Base-by-base conservation (phyloP, 1,140 invertebrate species). In the Myzus persicae region DNA sequence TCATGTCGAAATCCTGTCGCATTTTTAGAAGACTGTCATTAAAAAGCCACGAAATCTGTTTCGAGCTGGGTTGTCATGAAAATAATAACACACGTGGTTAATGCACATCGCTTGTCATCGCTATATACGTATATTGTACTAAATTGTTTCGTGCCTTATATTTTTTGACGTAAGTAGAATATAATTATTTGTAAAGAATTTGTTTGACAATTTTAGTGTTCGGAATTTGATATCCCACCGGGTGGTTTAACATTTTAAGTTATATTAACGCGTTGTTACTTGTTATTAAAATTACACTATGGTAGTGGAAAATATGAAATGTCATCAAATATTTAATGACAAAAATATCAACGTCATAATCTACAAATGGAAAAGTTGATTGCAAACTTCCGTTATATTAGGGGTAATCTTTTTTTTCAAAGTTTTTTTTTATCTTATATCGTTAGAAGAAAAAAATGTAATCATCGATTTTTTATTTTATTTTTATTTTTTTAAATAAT, bases 51-150 rank as follows among this genome's bases (percentile, higher is more conserved):
- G 36, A 54, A 54, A 54, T 54, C 46, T 51, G 44, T n/a, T n/a
- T n/a, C n/a, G 59, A 76, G 59, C 59, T 76, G n/a, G 59, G n/a
- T 76, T 76, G 59, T 76, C 59, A 76, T n/a, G 59, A 76, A 76
- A 76, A 76, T 76, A 76, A 76, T 76, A 76, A 76, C 59, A 76
- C 59, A 76, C 31, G 8, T n/a, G 59, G 59, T 18, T 76, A n/a
- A 76, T n/a, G 31, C 31, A 76, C 59, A 76, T 6, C 59, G 59
- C 59, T 76, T 76, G n/a, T n/a, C 31, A 76, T 76, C 31, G 6
- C 31, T n/a, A 2, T n/a, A n/a, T 18, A 67, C n/a, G n/a, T 67
- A n/a, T 67, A 11, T 11, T 38, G 38, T 40, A 18, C 20, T 76
- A 81, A 26, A 42, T 40, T 40, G 11, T 26, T 40, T 40, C 9